Base-by-base conservation (phyloP, 2,113 vertebrate species). In the Rhegmatorhina hoffmannsi region DNA sequence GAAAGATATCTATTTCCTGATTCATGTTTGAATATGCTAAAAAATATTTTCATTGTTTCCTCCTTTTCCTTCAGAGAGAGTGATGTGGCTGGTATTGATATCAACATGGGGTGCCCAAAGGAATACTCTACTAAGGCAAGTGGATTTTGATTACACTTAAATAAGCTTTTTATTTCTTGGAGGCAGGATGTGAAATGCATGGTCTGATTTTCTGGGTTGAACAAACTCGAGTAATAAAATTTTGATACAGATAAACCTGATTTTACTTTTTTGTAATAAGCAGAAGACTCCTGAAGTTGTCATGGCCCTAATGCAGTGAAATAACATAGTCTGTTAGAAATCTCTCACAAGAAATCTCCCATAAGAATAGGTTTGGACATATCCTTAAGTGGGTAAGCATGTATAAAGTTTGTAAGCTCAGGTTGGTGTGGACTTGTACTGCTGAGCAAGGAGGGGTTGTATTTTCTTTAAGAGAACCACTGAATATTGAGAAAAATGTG, bases 71-170 rank as follows among this genome's bases (percentile, higher is more conserved):
- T 60, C 86, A 99, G 99, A 88, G 99, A 99, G 97, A 97, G 98
- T 68, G 99, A 99, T 49, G 99, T 99, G 53, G 99, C 99, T 66
- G 99, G 98, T 24, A 98, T 99, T 52, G 99, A 99, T 49, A 97
- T 99, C 58, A 99, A 99, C 87, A 99, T 99, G 99, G 99, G 99
- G 82, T 99, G 99, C 95, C 99, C 99, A 13, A 99, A 99, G 95
- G 99, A 99, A 89, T 99, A 99, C 97, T 99, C 99, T 52, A 99
- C 99, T 11, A 99, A 99, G 99, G 99, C 98, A 97, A 97, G 97
- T 89, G 50, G 46, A 34, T 73, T 96, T 91, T 73, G 29, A 72
- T 83, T 67, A 24, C 25, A n/a, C 46, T 43, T 46, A 70, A 77
- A 50, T 55, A 23, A 17, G 14, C 6, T 15, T 68, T 74, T 73